Conservation (phyloP, 1,140 invertebrate genomes). For the Geopemphigus sp. region DNA sequence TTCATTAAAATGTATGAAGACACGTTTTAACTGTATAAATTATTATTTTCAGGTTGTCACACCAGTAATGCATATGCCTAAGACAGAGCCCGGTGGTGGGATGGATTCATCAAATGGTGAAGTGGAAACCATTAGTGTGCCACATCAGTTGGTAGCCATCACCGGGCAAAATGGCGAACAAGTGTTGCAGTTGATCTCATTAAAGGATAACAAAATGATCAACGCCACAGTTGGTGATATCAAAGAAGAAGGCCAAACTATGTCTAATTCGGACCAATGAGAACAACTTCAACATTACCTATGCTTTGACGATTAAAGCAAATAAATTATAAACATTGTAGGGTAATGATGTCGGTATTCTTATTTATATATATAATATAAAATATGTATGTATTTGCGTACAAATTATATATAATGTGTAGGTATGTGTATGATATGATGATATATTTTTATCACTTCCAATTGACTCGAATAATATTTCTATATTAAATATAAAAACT, state of each 20-base stretch:
- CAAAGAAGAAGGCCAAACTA: slow-evolving; percentile 29
- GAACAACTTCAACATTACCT: slow-evolving; percentile 48
- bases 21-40: background rate
- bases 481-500: background rate
- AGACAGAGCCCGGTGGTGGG: slow-evolving; percentile 63
- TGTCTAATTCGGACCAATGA: slow-evolving; percentile 43
- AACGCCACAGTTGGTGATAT: slow-evolving; percentile 53
- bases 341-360: slow-evolving; percentile 21
- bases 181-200: slow-evolving; percentile 72
- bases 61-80: slow-evolving; percentile 77
- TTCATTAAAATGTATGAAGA: background rate
- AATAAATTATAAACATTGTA: slow-evolving; percentile 23
- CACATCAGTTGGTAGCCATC: slow-evolving; percentile 70
- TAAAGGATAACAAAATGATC: slow-evolving; percentile 76
- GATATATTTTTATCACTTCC: slow-evolving; percentile 19
- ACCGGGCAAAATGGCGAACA: slow-evolving; percentile 70
- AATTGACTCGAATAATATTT: background rate
- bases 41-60: slow-evolving; percentile 58
- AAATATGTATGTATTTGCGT: background rate
- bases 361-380: background rate
- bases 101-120: slow-evolving; percentile 57
- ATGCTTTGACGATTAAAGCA: slow-evolving; percentile 35
- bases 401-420: background rate
- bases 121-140: slow-evolving; percentile 67
- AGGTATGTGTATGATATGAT: background rate